These are phyloP conservation scores for Helarctos malayanus DNA, from an alignment of 2,797 vertebrate species.

Conservation along the genomic window DNA sequence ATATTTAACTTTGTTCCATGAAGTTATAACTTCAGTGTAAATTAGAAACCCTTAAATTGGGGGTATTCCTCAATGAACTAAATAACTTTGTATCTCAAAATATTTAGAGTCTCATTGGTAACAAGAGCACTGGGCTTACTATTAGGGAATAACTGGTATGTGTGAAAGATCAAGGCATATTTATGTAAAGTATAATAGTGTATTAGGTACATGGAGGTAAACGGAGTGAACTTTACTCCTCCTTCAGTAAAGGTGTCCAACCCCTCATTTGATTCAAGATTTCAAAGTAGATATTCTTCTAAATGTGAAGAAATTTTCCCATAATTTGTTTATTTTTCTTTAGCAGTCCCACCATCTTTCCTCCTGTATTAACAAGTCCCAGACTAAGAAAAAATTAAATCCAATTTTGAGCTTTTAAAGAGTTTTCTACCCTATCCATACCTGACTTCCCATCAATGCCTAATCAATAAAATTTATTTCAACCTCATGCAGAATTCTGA, in stretches of 20 bases:
- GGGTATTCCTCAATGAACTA: neutral
- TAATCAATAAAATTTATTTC: conserved; percentile 24
- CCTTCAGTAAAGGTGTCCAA: neutral
- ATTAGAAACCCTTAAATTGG: neutral
- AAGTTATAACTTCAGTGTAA: neutral
- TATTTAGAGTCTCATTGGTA: neutral
- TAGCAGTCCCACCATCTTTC: neutral
- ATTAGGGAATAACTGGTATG: neutral
- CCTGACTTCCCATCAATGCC: neutral
- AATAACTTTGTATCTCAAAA: conserved; percentile 8
- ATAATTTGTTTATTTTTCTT: neutral
- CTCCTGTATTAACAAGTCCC: neutral
- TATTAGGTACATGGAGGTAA: neutral
- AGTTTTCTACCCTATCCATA: neutral
- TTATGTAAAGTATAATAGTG: neutral
- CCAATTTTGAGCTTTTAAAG: neutral
- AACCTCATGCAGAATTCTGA: neutral
- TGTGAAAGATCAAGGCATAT: neutral
- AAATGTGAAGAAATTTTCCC: neutral
- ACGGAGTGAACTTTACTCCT: neutral
- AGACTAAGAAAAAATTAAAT: conserved; percentile 22
- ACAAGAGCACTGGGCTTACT: neutral
- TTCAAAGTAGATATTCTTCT: conserved; percentile 28
- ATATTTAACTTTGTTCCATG: neutral
- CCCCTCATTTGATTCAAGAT: neutral